Conservation (phyloP, 2,888 invertebrate genomes). For the Cephus pulcher region DNA sequence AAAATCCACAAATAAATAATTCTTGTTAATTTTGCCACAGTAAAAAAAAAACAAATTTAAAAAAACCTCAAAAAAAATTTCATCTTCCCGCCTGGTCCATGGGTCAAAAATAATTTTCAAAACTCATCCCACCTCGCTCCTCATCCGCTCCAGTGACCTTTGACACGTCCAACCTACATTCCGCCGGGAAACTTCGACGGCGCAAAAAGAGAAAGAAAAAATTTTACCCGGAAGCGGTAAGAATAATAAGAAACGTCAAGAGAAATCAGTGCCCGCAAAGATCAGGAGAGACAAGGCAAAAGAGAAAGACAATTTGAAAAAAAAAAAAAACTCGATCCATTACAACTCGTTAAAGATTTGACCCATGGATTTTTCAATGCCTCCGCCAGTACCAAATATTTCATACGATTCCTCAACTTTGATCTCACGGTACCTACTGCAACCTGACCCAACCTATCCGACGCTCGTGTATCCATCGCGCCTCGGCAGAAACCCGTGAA, state of each 20-base stretch:
- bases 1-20: background rate
- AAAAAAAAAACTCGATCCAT: too few relatives aligned
- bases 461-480: background rate
- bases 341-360: background rate
- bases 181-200: background rate
- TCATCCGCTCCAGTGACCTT: background rate
- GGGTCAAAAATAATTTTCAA: background rate
- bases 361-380: background rate
- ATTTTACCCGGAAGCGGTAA: background rate
- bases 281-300: background rate
- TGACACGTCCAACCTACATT: background rate
- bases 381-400: background rate
- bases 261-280: background rate
- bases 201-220: background rate
- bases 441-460: background rate
- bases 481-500: slow-evolving; percentile 17
- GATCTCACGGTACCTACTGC: background rate
- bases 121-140: background rate
- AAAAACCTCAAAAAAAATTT: background rate
- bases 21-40: background rate
- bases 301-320: background rate
- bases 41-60: background rate
- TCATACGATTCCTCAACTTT: background rate
- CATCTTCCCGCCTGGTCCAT: too few relatives aligned
- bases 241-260: background rate